Evolutionary conservation across 2,888 invertebrate genomes (phyloP).

Genomic region (Abrostola triplasia): DNA sequence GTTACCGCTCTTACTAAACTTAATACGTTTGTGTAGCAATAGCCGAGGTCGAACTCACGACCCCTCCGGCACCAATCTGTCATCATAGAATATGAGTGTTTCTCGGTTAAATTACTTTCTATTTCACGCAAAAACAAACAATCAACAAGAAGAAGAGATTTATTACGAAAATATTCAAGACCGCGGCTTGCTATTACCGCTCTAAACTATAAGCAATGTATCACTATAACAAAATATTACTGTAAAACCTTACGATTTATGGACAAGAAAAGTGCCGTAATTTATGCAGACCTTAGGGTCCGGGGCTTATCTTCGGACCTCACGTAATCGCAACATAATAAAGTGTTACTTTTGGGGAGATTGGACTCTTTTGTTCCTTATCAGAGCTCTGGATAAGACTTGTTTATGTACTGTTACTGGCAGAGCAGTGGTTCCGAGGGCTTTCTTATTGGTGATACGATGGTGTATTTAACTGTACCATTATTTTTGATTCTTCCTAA

Average conservation of each 20-base stretch:
- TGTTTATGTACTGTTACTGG: conserved; percentile 30
- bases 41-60: background rate
- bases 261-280: conserved; percentile 36
- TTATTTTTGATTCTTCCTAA: too few species aligned
- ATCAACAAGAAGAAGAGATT: conserved; percentile 6
- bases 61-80: background rate
- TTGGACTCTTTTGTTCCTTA: conserved; percentile 34
- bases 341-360: conserved; percentile 36
- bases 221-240: conserved; percentile 32
- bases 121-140: conserved; percentile 9
- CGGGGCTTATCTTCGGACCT: conserved; percentile 47
- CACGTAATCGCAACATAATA: conserved; percentile 51
- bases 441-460: background rate
- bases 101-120: conserved; percentile 9
- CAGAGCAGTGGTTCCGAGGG: conserved; percentile 4
- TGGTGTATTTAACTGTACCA: too few species aligned
- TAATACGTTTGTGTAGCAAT: background rate
- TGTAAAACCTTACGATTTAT: conserved; percentile 45
- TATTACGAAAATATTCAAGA: conserved; percentile 4
- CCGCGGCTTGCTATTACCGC: background rate
- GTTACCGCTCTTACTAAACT: background rate
- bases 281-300: conserved; percentile 50
- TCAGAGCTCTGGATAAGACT: conserved; percentile 26
- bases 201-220: conserved; percentile 20
- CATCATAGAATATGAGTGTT: background rate